Conservation (phyloP, 2,888 invertebrate species). For the Drosophila quasianomalipes region DNA sequence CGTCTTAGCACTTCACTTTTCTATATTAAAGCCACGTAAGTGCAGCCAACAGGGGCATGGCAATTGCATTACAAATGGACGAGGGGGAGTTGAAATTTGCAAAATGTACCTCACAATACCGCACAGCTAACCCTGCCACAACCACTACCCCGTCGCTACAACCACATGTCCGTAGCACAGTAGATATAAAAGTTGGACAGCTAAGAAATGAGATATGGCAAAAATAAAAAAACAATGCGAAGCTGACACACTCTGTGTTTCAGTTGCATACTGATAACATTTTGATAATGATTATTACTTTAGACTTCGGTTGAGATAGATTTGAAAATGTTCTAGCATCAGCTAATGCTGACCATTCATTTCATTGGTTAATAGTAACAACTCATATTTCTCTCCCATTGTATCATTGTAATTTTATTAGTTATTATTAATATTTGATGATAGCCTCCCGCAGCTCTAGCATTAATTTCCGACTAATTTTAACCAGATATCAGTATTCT, state of each 20-base stretch:
- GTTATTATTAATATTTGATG: too few species aligned
- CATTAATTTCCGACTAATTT: not conserved
- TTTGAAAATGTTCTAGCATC: not conserved
- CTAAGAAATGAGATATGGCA: slow-evolving; percentile 36
- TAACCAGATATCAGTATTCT: slow-evolving; percentile 10
- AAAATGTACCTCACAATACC: slow-evolving; percentile 27
- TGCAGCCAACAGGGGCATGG: slow-evolving; percentile 73
- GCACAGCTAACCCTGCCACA: not conserved
- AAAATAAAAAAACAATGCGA: slow-evolving; percentile 21
- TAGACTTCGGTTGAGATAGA: not conserved
- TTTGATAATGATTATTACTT: not conserved
- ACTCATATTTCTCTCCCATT: not conserved
- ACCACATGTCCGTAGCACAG: slow-evolving; percentile 19
- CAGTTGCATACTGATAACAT: not conserved
- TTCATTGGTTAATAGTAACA: not conserved
- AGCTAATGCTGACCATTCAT: too few species aligned
- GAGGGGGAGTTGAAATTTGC: slow-evolving; percentile 37
- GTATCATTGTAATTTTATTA: too few species aligned
- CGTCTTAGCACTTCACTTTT: slow-evolving; percentile 72
- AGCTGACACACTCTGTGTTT: slow-evolving; percentile 24
- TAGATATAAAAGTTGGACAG: slow-evolving; percentile 36
- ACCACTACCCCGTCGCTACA: not conserved
- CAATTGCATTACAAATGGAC: slow-evolving; percentile 68
- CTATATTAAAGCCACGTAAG: slow-evolving; percentile 75
- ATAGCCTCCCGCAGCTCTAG: too few species aligned